A percentile compares a stretch with the other conserved stretches of the same genome.
phyloP scores from a whole-genome alignment of 2,113 vertebrate species.

The Tyto alba region DNA sequence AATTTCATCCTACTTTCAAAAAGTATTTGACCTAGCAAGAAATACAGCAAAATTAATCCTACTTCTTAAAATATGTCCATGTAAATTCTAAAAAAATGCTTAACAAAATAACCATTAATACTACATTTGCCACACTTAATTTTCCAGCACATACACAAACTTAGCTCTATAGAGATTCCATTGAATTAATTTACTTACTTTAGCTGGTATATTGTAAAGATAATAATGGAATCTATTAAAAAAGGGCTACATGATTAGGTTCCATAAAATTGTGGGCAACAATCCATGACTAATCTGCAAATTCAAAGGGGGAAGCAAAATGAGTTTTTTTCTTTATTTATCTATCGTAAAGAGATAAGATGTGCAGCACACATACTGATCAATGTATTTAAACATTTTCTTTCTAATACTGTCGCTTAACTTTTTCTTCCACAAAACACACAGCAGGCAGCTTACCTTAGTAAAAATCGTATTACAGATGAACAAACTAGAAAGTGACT shows the following conservation, averaged over 20 bases:
- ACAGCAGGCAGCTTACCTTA: neutral
- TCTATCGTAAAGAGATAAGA: neutral
- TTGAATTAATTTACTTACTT: slow-evolving; percentile 37
- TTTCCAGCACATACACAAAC: neutral
- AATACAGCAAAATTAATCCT: slow-evolving; percentile 6
- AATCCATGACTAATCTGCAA: slow-evolving; percentile 33
- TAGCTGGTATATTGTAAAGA: slow-evolving; percentile 4
- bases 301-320: slow-evolving; percentile 3
- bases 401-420: neutral
- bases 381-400: neutral
- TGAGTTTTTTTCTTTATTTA: neutral
- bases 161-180: neutral
- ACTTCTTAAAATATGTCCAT: neutral
- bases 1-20: neutral
- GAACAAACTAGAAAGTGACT: neutral
- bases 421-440: neutral
- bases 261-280: slow-evolving; percentile 24
- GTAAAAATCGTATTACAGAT: neutral
- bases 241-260: neutral
- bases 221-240: slow-evolving; percentile 37
- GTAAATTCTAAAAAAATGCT: neutral
- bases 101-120: neutral
- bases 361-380: neutral
- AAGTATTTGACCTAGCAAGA: neutral
- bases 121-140: neutral